Evolutionary conservation across 1,140 invertebrate genomes (phyloP).

Genomic region (Spodoptera frugiperda): DNA sequence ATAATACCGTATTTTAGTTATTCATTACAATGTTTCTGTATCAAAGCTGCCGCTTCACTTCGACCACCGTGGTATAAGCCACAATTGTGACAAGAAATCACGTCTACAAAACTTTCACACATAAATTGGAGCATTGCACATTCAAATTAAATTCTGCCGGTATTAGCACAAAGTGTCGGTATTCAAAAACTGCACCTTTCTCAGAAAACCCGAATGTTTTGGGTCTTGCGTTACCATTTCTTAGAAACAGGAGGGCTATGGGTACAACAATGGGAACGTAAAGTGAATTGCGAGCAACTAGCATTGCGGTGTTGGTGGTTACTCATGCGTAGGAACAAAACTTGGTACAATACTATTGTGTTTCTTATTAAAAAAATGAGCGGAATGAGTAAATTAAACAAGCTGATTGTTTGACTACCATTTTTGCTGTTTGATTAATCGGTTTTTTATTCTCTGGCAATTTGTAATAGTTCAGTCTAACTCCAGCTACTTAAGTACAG

Average conservation of each 20-base stretch:
- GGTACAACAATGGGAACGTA: slow-evolving; percentile 48
- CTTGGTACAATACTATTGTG: neutral
- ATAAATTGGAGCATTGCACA: slow-evolving; percentile 25
- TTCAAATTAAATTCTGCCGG: slow-evolving; percentile 34
- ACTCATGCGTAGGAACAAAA: neutral
- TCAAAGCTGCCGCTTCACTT: neutral
- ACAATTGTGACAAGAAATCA: neutral
- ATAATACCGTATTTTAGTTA: neutral
- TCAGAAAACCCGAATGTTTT: slow-evolving; percentile 43
- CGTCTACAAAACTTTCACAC: slow-evolving; percentile 11
- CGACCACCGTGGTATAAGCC: neutral
- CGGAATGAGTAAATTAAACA: neutral
- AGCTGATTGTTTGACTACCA: too few species aligned
- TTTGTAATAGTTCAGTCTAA: too few species aligned
- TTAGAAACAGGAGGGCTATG: slow-evolving; percentile 34
- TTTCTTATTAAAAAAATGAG: neutral
- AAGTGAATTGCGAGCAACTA: slow-evolving; percentile 39
- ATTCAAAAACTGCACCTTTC: slow-evolving; percentile 42
- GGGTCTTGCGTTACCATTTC: slow-evolving; percentile 29
- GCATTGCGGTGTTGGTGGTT: neutral
- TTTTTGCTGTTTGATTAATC: too few species aligned
- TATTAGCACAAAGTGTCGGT: slow-evolving; percentile 25
- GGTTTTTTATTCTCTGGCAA: too few species aligned
- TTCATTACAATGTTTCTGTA: neutral
- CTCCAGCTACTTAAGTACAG: too few species aligned